A percentile compares a stretch with the other conserved stretches of the same genome.
Conservation (phyloP, 1,140 invertebrate species). For the Dinothrombium tinctorium region DNA sequence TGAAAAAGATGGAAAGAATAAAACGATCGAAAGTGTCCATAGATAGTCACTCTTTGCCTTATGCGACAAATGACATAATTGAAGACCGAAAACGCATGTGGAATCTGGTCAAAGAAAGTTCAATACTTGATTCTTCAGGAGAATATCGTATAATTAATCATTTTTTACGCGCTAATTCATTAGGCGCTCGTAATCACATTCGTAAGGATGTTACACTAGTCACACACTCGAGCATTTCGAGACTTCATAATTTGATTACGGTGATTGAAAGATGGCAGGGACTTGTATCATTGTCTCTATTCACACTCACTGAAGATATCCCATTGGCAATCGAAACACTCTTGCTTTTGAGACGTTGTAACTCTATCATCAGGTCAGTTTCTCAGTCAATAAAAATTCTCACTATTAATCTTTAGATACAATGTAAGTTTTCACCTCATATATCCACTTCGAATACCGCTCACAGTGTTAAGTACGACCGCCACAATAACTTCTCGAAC, state of each 20-base stretch:
- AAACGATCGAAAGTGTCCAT: no score
- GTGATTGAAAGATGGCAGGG: slow-evolving; percentile 20
- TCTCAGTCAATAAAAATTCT: no score
- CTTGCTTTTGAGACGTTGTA: slow-evolving; percentile 22
- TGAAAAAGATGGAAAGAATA: no score
- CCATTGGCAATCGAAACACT: slow-evolving; percentile 22
- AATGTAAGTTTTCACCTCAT: slow-evolving; percentile 27
- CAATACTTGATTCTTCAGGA: slow-evolving; percentile 24
- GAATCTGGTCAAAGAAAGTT: slow-evolving; percentile 19
- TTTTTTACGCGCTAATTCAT: slow-evolving; percentile 16
- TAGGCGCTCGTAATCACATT: slow-evolving; percentile 9
- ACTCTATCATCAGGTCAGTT: slow-evolving; percentile 20
- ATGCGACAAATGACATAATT: slow-evolving; percentile 11
- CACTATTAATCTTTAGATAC: slow-evolving; percentile 24
- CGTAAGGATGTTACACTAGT: slow-evolving; percentile 22
- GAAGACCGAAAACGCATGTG: slow-evolving; percentile 13
- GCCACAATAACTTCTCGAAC: slow-evolving; percentile 1
- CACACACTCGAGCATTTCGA: slow-evolving; percentile 25
- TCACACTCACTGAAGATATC: slow-evolving; percentile 23
- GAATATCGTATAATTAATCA: slow-evolving; percentile 22
- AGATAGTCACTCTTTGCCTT: no score
- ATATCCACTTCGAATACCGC: slow-evolving; percentile 9
- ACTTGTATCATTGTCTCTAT: slow-evolving; percentile 29
- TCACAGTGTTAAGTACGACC: slow-evolving; percentile 1
- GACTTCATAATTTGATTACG: slow-evolving; percentile 22